A percentile compares a stretch with the other conserved stretches of the same genome.
phyloP scores from a whole-genome alignment of 2,888 invertebrate genomes.

The Trisateles emortualis region DNA sequence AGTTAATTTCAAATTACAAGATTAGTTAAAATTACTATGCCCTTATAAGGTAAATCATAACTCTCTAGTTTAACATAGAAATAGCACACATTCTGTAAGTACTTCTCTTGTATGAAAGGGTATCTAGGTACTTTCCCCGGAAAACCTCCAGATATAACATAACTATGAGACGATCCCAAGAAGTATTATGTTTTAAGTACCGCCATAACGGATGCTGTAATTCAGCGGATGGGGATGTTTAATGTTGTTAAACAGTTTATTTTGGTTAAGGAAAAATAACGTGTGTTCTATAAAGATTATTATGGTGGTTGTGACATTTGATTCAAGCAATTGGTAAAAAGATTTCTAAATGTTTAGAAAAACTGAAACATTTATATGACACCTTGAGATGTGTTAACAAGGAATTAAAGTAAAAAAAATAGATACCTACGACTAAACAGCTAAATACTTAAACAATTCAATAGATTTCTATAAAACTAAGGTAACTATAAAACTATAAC shows the following conservation, averaged over 20 bases:
- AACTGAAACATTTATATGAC: not conserved
- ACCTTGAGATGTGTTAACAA: too few species aligned
- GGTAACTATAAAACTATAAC: too few species aligned
- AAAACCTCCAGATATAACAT: conserved; percentile 10
- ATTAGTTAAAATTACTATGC: too few species aligned
- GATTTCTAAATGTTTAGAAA: not conserved
- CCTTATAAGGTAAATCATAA: not conserved
- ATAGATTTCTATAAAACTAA: too few species aligned
- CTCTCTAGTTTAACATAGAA: not conserved
- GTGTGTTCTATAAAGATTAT: conserved; percentile 6
- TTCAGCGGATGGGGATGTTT: conserved; percentile 43
- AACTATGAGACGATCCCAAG: conserved; percentile 21
- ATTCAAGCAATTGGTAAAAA: not conserved
- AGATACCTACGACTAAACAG: too few species aligned
- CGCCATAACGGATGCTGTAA: conserved; percentile 38
- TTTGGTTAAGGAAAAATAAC: conserved; percentile 17
- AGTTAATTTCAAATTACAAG: not conserved
- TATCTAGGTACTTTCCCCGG: conserved; percentile 10
- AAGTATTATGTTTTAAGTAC: conserved; percentile 38
- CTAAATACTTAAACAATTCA: too few species aligned
- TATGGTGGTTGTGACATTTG: not conserved
- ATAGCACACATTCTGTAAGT: not conserved
- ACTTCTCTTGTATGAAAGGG: too few species aligned
- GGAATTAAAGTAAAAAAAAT: too few species aligned
- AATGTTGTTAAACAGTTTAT: conserved; percentile 43